Evolutionary conservation across 2,113 vertebrate species (phyloP).

Genomic region (Chitala chitala): DNA sequence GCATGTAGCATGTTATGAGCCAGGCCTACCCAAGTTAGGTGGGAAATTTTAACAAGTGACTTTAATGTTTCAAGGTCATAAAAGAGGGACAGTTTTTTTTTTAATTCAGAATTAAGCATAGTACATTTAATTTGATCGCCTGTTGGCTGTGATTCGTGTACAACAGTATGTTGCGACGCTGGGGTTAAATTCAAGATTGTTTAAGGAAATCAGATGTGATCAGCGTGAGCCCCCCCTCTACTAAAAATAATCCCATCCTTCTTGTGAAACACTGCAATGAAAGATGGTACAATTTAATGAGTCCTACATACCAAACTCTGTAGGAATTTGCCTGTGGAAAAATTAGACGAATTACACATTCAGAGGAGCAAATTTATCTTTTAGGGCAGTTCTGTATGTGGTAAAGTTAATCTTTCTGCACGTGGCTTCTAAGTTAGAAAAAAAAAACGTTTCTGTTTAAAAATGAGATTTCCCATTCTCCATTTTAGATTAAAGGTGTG

Average conservation of each 20-base stretch:
- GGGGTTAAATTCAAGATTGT: neutral
- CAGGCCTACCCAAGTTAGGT: neutral
- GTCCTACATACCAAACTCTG: neutral
- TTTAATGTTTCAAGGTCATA: neutral
- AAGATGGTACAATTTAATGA: conserved; percentile 10
- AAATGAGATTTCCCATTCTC: no score
- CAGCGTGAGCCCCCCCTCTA: neutral
- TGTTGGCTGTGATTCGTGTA: neutral
- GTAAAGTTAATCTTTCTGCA: neutral
- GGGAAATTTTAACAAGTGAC: neutral
- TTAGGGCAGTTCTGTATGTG: neutral
- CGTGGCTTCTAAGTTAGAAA: neutral
- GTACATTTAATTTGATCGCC: neutral
- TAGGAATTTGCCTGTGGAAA: neutral
- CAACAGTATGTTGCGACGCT: neutral
- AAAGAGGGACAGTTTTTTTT: neutral
- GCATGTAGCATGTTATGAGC: neutral
- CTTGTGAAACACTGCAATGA: neutral
- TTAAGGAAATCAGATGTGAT: neutral
- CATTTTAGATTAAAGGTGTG: no score
- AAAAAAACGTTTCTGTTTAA: neutral
- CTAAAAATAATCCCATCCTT: neutral
- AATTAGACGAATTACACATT: neutral
- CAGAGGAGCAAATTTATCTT: neutral
- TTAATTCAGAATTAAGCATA: conserved; percentile 8